These are phyloP conservation scores for Lethrus apterus DNA, from an alignment of 1,140 invertebrate genomes.

Conservation along the genomic window DNA sequence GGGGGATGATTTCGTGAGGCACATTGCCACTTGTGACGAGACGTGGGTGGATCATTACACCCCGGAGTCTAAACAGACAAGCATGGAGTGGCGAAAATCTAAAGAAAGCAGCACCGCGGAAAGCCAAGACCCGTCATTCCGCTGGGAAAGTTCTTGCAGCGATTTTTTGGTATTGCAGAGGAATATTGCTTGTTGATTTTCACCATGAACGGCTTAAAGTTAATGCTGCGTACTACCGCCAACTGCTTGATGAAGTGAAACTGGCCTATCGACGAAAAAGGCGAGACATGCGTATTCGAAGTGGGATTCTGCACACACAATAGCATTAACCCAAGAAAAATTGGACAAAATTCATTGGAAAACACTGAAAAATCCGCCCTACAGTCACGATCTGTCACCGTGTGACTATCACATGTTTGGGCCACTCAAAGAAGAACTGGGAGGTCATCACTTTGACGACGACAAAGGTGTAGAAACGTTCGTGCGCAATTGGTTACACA, in stretches of 20 bases:
- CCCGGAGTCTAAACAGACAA: neutral
- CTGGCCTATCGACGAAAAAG: neutral
- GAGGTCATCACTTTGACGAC: constrained; percentile 1
- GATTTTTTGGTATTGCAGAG: no score
- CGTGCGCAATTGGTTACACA: neutral
- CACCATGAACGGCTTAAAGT: no score
- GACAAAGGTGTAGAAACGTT: constrained; percentile 1
- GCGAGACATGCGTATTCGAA: neutral
- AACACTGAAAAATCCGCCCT: constrained; percentile 27
- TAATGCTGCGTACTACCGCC: no score
- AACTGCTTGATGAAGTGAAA: no score
- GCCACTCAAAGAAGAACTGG: no score
- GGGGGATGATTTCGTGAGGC: neutral
- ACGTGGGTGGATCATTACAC: neutral
- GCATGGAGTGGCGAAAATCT: no score
- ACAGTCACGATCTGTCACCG: constrained; percentile 27
- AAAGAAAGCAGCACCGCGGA: neutral
- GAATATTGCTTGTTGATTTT: no score
- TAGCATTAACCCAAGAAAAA: no score
- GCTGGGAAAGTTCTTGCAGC: no score
- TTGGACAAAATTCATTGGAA: no score
- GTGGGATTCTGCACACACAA: no score
- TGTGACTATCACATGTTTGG: constrained; percentile 27
- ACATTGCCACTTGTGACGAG: neutral
- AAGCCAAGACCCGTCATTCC: neutral